Evolutionary conservation across 1,140 invertebrate genomes (phyloP).

Genomic region (Anoplolepis gracilipes): DNA sequence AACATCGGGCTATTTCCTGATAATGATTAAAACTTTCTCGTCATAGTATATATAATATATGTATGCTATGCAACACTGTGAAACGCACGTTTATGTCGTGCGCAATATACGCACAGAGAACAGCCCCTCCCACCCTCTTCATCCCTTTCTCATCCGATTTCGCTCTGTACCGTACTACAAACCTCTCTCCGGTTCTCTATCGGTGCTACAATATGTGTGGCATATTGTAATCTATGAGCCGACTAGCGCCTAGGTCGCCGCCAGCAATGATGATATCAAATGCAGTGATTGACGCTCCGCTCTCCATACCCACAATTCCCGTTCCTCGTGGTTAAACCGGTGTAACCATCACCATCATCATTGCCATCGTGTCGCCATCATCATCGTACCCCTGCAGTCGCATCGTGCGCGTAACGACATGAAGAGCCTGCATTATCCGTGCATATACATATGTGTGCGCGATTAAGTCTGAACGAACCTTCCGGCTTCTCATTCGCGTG

Average conservation of each 20-base stretch:
- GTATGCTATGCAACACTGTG: background rate
- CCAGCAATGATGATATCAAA: conserved; percentile 76
- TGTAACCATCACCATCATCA: background rate
- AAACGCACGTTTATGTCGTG: conserved; percentile 35
- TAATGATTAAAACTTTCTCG: conserved; percentile 48
- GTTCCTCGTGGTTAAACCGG: conserved; percentile 23
- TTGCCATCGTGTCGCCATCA: conserved; percentile 20
- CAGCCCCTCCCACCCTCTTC: background rate
- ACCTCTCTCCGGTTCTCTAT: conserved; percentile 53
- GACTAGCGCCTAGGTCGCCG: conserved; percentile 49
- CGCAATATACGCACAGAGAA: conserved; percentile 15
- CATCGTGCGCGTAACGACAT: conserved; percentile 17
- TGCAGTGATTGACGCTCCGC: conserved; percentile 73
- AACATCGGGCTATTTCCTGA: conserved; percentile 10
- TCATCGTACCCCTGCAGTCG: conserved; percentile 17
- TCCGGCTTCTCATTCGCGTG: background rate
- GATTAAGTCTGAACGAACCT: conserved; percentile 39
- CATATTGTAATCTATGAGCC: conserved; percentile 74
- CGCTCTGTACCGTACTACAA: background rate
- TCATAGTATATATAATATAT: background rate
- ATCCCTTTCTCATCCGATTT: conserved; percentile 41
- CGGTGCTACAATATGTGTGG: conserved; percentile 66
- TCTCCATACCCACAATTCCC: conserved; percentile 62
- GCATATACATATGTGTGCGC: background rate
- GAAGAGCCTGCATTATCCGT: conserved; percentile 16